Evolutionary conservation across 2,888 invertebrate species (phyloP).

Genomic region (Caenorhabditis doughertyi): DNA sequence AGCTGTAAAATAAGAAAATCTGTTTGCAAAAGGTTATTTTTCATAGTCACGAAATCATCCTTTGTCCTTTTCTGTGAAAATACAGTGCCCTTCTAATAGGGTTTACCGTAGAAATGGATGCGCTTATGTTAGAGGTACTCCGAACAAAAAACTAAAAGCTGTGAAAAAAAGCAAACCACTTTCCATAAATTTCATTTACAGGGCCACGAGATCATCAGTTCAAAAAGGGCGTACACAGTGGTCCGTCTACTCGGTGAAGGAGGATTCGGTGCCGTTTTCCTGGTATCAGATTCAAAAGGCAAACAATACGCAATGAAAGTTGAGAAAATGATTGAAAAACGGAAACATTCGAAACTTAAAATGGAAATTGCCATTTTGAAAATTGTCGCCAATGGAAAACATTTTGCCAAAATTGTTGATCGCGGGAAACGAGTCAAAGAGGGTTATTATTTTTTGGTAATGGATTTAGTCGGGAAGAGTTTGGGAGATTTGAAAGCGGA

Average conservation of each 20-base stretch:
- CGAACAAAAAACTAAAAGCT: too few species aligned
- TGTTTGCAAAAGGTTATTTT: too few species aligned
- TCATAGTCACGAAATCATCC: too few species aligned
- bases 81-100: too few species aligned
- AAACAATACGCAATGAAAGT: conserved; percentile 78
- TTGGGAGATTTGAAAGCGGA: conserved; percentile 73
- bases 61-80: too few species aligned
- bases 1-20: too few species aligned
- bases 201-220: conserved; percentile 58
- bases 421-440: conserved; percentile 73
- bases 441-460: conserved; percentile 75
- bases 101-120: too few species aligned
- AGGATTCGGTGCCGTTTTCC: conserved; percentile 77
- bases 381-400: conserved; percentile 66
- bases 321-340: conserved; percentile 73
- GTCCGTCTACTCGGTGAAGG: conserved; percentile 75
- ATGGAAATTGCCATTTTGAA: conserved; percentile 81
- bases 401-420: conserved; percentile 76
- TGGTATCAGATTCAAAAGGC: conserved; percentile 68
- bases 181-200: too few species aligned
- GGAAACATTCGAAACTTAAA: conserved; percentile 77
- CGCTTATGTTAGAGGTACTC: too few species aligned
- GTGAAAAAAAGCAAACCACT: too few species aligned
- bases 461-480: conserved; percentile 75
- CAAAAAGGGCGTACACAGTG: conserved; percentile 66